Conservation (phyloP, 1,140 invertebrate genomes). For the Panonychus citri region DNA sequence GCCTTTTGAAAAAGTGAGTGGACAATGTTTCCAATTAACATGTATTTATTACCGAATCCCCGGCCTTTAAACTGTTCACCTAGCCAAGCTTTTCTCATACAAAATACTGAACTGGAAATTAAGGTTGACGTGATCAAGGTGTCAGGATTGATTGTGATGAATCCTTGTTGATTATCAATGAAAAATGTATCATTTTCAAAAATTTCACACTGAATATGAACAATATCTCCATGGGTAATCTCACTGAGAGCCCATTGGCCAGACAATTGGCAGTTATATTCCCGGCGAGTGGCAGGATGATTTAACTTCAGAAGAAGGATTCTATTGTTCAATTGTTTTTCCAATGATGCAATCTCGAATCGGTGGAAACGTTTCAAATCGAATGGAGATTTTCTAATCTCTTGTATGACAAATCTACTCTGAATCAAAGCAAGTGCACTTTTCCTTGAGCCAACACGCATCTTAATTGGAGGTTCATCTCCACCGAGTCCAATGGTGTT, state of each 20-base stretch:
- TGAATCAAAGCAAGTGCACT: slow-evolving; percentile 26
- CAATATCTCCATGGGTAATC: neutral
- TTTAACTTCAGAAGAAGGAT: neutral
- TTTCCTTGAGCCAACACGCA: slow-evolving; percentile 9
- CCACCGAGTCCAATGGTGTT: neutral
- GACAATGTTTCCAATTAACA: slow-evolving; percentile 30
- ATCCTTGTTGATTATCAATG: slow-evolving; percentile 23
- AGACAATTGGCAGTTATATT: neutral
- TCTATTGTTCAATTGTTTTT: neutral
- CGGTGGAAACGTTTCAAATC: neutral
- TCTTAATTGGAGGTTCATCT: neutral
- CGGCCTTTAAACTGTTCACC: slow-evolving; percentile 37
- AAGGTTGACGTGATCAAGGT: slow-evolving; percentile 57
- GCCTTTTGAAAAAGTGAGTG: slow-evolving; percentile 31
- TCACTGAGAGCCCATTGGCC: neutral
- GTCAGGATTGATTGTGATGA: slow-evolving; percentile 59
- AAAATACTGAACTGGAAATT: slow-evolving; percentile 57
- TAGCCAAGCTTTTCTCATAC: slow-evolving; percentile 53
- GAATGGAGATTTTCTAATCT: slow-evolving; percentile 15
- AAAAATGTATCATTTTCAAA: neutral
- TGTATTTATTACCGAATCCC: slow-evolving; percentile 21
- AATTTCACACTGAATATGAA: neutral
- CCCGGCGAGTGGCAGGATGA: neutral
- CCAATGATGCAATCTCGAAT: neutral
- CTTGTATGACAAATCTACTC: slow-evolving; percentile 22